These are phyloP conservation scores for Heteromyza rotundicornis DNA, from an alignment of 2,888 invertebrate species.

Conservation along the genomic window DNA sequence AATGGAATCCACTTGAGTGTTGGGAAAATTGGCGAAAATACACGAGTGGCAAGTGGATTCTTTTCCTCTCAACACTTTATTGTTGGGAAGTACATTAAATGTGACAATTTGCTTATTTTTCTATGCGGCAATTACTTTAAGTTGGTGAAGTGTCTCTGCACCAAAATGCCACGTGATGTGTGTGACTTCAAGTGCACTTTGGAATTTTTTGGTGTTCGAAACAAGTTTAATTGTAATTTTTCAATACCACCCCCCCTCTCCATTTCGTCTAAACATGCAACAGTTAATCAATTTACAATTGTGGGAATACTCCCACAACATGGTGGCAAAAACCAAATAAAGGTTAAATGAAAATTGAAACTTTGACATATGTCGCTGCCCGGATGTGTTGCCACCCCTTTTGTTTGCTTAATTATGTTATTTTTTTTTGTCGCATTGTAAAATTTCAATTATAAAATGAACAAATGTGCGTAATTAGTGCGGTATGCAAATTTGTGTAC, in stretches of 20 bases:
- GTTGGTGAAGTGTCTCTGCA: not conserved
- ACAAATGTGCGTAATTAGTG: conserved; percentile 48
- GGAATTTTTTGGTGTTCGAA: too few relatives aligned
- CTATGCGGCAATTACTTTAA: not conserved
- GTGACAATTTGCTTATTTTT: conserved; percentile 2
- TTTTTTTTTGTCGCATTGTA: conserved; percentile 22
- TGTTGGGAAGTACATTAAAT: not conserved
- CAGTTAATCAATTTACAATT: too few relatives aligned
- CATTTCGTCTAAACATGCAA: too few relatives aligned
- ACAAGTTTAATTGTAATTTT: too few relatives aligned
- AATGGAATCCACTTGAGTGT: conserved; percentile 27
- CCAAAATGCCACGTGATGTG: too few relatives aligned
- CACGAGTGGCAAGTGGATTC: conserved; percentile 36
- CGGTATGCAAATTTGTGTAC: conserved; percentile 42
- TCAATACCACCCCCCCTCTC: too few relatives aligned
- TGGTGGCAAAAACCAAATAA: too few relatives aligned
- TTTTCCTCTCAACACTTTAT: not conserved
- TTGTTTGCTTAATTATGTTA: conserved; percentile 44
- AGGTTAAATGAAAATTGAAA: too few relatives aligned
- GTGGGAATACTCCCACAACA: too few relatives aligned
- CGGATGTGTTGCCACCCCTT: conserved; percentile 9
- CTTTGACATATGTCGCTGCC: too few relatives aligned
- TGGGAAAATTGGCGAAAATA: conserved; percentile 41
- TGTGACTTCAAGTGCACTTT: too few relatives aligned
- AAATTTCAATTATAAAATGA: conserved; percentile 47